Percentiles rank a stretch among this genome's conserved stretches.
These are phyloP conservation scores for Campylorhamphus procurvoides DNA, from an alignment of 2,113 vertebrate genomes.

Conservation along the genomic window DNA sequence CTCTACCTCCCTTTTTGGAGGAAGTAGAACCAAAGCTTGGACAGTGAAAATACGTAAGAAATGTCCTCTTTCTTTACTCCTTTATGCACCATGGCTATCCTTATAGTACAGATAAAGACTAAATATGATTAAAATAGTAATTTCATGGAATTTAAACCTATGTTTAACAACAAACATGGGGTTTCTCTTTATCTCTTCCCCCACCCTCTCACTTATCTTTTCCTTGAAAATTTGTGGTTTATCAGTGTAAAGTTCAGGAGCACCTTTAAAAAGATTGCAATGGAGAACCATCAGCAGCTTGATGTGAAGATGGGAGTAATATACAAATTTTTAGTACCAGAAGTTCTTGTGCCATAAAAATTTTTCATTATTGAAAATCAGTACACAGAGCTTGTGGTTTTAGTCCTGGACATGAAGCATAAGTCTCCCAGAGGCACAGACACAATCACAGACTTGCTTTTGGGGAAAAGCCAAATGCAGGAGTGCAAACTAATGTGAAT, in stretches of 20 bases:
- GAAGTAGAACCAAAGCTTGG: neutral
- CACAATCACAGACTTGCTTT: neutral
- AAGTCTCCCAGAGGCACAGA: neutral
- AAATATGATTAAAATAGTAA: neutral
- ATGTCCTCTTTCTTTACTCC: neutral
- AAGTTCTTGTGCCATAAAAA: neutral
- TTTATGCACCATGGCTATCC: neutral
- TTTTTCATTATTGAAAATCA: neutral
- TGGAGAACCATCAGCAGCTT: neutral
- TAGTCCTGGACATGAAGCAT: neutral
- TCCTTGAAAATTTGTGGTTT: neutral
- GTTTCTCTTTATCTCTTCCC: neutral
- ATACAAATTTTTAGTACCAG: neutral
- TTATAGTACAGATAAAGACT: neutral
- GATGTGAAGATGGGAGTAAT: neutral
- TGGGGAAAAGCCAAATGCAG: neutral
- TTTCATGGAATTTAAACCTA: neutral
- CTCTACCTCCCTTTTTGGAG: neutral
- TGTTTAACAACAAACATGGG: neutral
- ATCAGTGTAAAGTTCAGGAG: neutral
- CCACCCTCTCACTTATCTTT: rapidly evolving
- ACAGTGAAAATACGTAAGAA: neutral
- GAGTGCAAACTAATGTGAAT: neutral
- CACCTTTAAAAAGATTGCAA: neutral
- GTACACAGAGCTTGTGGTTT: neutral